These are phyloP conservation scores for Nephrotoma appendiculata DNA, from an alignment of 2,888 invertebrate genomes.

Conservation along the genomic window DNA sequence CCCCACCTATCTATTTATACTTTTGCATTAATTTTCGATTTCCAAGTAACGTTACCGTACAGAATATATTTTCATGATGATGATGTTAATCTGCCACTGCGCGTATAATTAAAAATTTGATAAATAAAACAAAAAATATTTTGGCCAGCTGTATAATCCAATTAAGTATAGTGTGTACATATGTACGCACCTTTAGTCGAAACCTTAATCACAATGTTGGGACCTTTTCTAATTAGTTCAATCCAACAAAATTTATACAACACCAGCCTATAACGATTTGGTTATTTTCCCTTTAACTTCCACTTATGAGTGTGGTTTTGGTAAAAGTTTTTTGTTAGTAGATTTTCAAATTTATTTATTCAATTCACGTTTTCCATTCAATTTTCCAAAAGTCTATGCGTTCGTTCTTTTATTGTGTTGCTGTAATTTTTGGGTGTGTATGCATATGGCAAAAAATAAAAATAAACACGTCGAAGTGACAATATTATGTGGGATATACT, in stretches of 20 bases:
- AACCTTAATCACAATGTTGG: not conserved
- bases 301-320: not conserved
- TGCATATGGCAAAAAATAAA: not conserved
- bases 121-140: not conserved
- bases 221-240: not conserved
- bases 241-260: not conserved
- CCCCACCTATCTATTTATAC: not conserved
- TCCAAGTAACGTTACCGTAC: not conserved
- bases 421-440: not conserved
- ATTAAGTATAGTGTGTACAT: not conserved
- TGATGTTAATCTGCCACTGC: not conserved
- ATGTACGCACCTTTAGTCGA: not conserved
- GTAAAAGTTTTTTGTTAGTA: not conserved
- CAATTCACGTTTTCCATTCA: not conserved
- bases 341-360: not conserved
- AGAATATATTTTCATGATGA: not conserved
- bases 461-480: not conserved
- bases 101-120: not conserved
- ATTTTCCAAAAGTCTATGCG: not conserved
- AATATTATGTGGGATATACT: not conserved
- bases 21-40: not conserved
- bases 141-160: not conserved
- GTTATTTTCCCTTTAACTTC: not conserved
- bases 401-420: not conserved
- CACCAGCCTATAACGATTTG: not conserved